Evolutionary conservation across 1,140 invertebrate species (phyloP).

Genomic region (Drosophila dunni): DNA sequence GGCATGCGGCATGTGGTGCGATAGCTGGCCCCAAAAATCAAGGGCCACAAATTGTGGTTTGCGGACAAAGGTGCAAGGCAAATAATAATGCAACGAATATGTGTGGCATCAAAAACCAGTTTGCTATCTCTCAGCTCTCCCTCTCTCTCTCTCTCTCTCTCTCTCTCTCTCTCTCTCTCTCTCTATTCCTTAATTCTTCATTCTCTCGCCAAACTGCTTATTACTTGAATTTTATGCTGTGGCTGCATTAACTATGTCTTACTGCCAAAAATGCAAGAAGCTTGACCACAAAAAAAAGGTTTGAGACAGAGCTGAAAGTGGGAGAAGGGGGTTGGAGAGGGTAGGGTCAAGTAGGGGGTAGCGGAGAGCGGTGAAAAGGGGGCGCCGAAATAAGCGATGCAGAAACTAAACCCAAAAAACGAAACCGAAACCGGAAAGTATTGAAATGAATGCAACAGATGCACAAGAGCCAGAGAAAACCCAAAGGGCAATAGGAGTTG

Average conservation of each 20-base stretch:
- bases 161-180: background rate
- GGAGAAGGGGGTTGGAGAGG: background rate
- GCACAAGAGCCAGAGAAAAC: background rate
- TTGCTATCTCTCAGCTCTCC: constrained; percentile 1
- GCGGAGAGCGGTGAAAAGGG: background rate
- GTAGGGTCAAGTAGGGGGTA: background rate
- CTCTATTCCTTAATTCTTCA: background rate
- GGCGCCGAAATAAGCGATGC: constrained; percentile 37
- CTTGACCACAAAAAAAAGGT: constrained; percentile 46
- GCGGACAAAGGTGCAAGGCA: constrained; percentile 9
- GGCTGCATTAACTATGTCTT: constrained; percentile 11
- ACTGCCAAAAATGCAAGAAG: constrained; percentile 33
- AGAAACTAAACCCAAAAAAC: constrained; percentile 49
- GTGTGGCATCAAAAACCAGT: constrained; percentile 28
- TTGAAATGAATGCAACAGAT: constrained; percentile 21
- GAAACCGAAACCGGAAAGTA: constrained; percentile 45
- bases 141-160: background rate
- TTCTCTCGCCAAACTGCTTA: constrained; percentile 16
- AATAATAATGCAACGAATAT: constrained; percentile 16
- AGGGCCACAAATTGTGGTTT: constrained; percentile 4
- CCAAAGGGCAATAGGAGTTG: background rate
- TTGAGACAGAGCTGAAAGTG: constrained; percentile 60
- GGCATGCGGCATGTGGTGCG: background rate
- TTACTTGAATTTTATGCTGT: constrained; percentile 24
- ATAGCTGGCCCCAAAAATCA: too few species aligned